Evolutionary conservation across 2,888 invertebrate species (phyloP).

Genomic region (Lordiphosa andalusiaca): DNA sequence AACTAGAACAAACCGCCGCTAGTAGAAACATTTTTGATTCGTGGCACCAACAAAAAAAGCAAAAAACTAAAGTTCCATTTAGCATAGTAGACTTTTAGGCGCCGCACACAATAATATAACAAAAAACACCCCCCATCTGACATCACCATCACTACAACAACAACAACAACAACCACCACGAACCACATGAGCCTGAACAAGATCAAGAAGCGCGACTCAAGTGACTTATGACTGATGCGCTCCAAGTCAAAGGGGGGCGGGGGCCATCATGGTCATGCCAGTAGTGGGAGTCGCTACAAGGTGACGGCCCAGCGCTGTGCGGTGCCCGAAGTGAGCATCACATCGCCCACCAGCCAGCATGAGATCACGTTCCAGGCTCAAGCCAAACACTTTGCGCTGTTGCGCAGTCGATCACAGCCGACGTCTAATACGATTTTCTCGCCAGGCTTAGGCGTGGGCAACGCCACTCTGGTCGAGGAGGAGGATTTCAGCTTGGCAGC

Average conservation of each 20-base stretch:
- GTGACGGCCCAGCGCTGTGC: slow-evolving; percentile 79
- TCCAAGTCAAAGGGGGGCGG: slow-evolving; percentile 69
- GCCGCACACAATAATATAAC: slow-evolving; percentile 59
- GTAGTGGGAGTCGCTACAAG: slow-evolving; percentile 78
- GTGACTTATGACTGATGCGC: slow-evolving; percentile 81
- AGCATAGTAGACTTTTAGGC: slow-evolving; percentile 67
- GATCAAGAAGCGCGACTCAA: slow-evolving; percentile 79
- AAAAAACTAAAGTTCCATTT: slow-evolving; percentile 48
- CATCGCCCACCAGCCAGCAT: slow-evolving; percentile 74
- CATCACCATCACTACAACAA: slow-evolving; percentile 58
- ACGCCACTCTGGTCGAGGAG: slow-evolving; percentile 77
- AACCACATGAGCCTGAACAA: slow-evolving; percentile 76
- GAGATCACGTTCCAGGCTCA: slow-evolving; percentile 41
- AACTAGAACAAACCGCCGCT: slow-evolving; percentile 42
- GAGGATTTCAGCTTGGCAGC: slow-evolving; percentile 77
- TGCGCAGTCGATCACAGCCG: slow-evolving; percentile 68
- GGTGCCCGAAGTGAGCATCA: slow-evolving; percentile 79
- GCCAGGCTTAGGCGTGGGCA: slow-evolving; percentile 66
- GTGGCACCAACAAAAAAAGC: slow-evolving; percentile 45
- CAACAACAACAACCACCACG: slow-evolving; percentile 46
- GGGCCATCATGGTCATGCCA: slow-evolving; percentile 67
- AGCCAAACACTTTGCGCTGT: slow-evolving; percentile 67
- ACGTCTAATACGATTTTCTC: slow-evolving; percentile 77
- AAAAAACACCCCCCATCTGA: slow-evolving; percentile 46
- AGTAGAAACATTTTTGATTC: slow-evolving; percentile 53